Conservation (phyloP, 1,140 invertebrate genomes). For the Camponotus pennsylvanicus region DNA sequence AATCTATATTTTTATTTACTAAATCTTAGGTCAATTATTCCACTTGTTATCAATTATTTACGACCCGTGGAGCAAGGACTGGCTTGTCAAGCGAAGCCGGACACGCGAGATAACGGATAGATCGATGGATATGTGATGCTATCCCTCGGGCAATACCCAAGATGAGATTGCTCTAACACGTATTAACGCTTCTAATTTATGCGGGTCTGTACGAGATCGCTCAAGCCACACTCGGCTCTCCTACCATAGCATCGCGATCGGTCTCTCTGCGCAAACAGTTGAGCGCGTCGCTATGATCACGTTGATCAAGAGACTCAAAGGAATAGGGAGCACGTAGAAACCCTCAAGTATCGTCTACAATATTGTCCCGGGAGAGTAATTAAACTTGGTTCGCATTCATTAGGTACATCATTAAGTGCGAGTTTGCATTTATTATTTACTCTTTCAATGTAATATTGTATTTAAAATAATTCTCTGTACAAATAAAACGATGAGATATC, state of each 20-base stretch:
- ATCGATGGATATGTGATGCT: constrained; percentile 33
- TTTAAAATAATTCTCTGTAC: background rate
- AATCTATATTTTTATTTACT: background rate
- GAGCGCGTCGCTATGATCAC: constrained; percentile 70
- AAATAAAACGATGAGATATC: background rate
- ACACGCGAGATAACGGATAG: constrained; percentile 48
- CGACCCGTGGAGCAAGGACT: background rate
- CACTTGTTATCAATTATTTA: constrained; percentile 35
- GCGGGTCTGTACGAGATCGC: constrained; percentile 72
- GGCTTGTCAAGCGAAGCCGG: background rate
- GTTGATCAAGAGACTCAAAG: constrained; percentile 75
- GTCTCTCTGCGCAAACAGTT: constrained; percentile 68
- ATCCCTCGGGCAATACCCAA: constrained; percentile 74
- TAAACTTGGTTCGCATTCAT: constrained; percentile 3
- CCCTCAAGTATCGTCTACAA: constrained; percentile 24
- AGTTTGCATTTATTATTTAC: background rate
- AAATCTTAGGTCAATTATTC: background rate
- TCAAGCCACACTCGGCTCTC: constrained; percentile 61
- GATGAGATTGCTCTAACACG: constrained; percentile 74
- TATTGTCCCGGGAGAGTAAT: constrained; percentile 57
- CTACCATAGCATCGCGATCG: constrained; percentile 58
- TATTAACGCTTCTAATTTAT: constrained; percentile 81
- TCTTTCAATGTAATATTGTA: background rate
- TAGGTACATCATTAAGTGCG: background rate
- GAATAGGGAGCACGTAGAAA: constrained; percentile 62